These are phyloP conservation scores for Drosophila emarginata DNA, from an alignment of 2,888 invertebrate genomes.

Conservation along the genomic window DNA sequence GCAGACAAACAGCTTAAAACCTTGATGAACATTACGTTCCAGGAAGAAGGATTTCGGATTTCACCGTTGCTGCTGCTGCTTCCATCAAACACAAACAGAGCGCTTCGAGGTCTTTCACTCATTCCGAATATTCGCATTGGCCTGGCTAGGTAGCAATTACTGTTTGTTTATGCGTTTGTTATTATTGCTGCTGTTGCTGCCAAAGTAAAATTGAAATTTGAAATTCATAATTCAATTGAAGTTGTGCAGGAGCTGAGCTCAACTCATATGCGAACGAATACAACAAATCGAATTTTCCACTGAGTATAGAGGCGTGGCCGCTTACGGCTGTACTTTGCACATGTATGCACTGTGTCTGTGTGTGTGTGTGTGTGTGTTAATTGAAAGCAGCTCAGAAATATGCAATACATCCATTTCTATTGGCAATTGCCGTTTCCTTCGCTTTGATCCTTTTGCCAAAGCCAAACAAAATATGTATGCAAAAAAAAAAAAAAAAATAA, in stretches of 20 bases:
- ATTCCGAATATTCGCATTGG: conserved; percentile 45
- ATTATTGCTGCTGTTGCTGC: conserved; percentile 41
- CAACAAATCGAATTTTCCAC: conserved; percentile 45
- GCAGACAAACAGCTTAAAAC: conserved; percentile 66
- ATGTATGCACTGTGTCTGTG: not conserved
- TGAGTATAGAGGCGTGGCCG: conserved; percentile 28
- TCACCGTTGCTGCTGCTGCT: conserved; percentile 24
- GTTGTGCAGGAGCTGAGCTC: conserved; percentile 49
- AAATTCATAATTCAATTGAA: conserved; percentile 77
- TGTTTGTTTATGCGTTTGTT: conserved; percentile 70
- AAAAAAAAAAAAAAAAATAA: not conserved
- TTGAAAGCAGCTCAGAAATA: conserved; percentile 54
- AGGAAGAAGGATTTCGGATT: conserved; percentile 29
- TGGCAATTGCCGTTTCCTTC: conserved; percentile 38
- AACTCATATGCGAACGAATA: conserved; percentile 26
- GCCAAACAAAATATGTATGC: conserved; percentile 11
- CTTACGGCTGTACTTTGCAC: conserved; percentile 16
- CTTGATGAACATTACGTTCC: conserved; percentile 53
- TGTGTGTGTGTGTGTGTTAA: conserved; percentile 49
- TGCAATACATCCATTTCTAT: conserved; percentile 35
- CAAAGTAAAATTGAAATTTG: conserved; percentile 64
- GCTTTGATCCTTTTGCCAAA: conserved; percentile 44
- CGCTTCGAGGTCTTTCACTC: conserved; percentile 57
- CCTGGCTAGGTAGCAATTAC: conserved; percentile 70
- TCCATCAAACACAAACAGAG: conserved; percentile 47